Conservation (phyloP, 2,113 vertebrate genomes). For the Ptilorrhoa leucosticta region DNA sequence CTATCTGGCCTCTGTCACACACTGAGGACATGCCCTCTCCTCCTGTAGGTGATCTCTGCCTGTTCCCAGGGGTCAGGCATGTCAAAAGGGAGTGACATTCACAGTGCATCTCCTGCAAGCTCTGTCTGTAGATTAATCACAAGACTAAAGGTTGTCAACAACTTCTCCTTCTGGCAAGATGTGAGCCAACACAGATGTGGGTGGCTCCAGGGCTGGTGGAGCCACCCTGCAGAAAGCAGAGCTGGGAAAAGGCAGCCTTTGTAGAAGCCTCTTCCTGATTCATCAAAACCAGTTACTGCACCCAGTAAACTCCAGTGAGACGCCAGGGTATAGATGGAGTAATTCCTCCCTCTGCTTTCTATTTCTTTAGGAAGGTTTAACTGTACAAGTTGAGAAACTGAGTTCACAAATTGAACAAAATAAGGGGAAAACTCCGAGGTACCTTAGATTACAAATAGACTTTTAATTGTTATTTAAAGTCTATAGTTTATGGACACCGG, state of each 20-base stretch:
- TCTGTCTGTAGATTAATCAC: not conserved
- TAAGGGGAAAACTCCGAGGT: not conserved
- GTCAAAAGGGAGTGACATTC: not conserved
- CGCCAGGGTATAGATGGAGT: not conserved
- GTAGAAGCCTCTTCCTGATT: not conserved
- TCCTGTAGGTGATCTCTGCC: not conserved
- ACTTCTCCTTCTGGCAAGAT: not conserved
- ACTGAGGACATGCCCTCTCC: fast-evolving
- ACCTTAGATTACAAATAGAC: not conserved
- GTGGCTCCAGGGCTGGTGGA: not conserved
- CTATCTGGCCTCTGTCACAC: not conserved
- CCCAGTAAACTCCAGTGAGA: not conserved
- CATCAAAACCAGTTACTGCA: not conserved
- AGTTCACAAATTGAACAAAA: not conserved
- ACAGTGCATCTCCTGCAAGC: not conserved
- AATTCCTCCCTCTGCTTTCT: not conserved
- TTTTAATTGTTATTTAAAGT: not conserved
- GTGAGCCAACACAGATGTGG: fast-evolving
- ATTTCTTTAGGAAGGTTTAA: not conserved
- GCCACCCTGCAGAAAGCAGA: not conserved
- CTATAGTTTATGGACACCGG: not conserved
- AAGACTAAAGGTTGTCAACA: not conserved
- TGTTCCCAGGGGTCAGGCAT: not conserved
- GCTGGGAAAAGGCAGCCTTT: not conserved
- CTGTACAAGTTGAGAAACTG: not conserved